Evolutionary conservation across 2,888 invertebrate species (phyloP).

Genomic region (Drosophila planitibia): DNA sequence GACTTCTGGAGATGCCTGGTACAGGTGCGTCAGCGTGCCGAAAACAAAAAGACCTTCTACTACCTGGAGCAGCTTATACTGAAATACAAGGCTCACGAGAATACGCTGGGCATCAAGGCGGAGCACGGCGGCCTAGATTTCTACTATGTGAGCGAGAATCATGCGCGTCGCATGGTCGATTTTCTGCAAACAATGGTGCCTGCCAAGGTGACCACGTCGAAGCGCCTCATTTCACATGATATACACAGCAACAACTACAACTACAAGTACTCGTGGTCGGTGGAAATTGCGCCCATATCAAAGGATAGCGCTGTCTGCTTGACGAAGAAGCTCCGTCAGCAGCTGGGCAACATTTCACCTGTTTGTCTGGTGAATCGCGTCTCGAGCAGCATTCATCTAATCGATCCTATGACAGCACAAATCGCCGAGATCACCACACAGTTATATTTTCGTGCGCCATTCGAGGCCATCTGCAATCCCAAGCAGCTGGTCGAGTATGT

Average conservation of each 20-base stretch:
- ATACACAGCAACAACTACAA: constrained; percentile 98
- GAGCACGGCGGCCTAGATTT: constrained; percentile 97
- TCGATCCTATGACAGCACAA: constrained; percentile 96
- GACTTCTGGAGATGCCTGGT: constrained; percentile 98
- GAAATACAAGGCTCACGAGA: constrained; percentile 96
- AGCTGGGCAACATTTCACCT: constrained; percentile 94
- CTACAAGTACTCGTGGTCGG: constrained; percentile 97
- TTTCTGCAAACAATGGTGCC: constrained; percentile 96
- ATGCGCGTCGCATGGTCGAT: constrained; percentile 97
- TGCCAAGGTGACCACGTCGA: constrained; percentile 94
- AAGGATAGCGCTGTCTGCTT: constrained; percentile 97
- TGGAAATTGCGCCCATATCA: constrained; percentile 98
- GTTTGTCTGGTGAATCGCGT: constrained; percentile 95
- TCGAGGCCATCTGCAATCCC: constrained; percentile 94
- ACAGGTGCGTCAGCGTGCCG: constrained; percentile 94
- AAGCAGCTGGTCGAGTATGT: constrained; percentile 96
- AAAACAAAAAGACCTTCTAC: constrained; percentile 98
- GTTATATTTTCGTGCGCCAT: constrained; percentile 94
- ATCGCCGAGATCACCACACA: constrained; percentile 94
- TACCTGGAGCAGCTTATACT: constrained; percentile 98
- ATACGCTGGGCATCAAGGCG: constrained; percentile 95
- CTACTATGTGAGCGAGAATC: constrained; percentile 94
- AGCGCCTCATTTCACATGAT: constrained; percentile 98
- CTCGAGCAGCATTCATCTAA: constrained; percentile 95
- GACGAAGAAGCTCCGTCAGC: constrained; percentile 93